A percentile compares a stretch with the other conserved stretches of the same genome.
These are phyloP conservation scores for Musca domestica DNA, from an alignment of 1,140 invertebrate genomes.

Conservation along the genomic window DNA sequence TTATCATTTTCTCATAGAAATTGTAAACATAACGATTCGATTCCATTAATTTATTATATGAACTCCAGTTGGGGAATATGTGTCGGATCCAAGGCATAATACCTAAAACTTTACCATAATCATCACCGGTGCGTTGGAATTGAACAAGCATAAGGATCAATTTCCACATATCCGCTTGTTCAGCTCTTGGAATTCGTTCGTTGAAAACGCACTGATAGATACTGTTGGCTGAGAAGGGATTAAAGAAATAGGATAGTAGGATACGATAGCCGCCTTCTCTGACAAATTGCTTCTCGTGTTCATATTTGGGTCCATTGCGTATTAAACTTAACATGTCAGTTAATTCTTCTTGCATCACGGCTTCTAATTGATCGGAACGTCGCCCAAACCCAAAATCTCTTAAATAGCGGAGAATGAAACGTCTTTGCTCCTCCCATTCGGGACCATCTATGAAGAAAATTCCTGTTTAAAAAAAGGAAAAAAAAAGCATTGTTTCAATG, in stretches of 20 bases:
- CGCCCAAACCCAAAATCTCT: slow-evolving; percentile 73
- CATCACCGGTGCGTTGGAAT: slow-evolving; percentile 57
- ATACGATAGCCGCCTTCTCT: slow-evolving; percentile 54
- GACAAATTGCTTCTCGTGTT: slow-evolving; percentile 56
- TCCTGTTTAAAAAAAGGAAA: no score
- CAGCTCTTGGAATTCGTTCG: slow-evolving; percentile 50
- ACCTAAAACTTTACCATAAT: slow-evolving; percentile 60
- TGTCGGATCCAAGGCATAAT: slow-evolving; percentile 63
- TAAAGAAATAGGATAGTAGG: slow-evolving; percentile 55
- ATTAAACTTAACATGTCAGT: slow-evolving; percentile 59
- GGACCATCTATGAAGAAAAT: slow-evolving; percentile 66
- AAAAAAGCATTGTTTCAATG: no score
- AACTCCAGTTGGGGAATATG: slow-evolving; percentile 59
- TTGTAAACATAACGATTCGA: slow-evolving; percentile 45
- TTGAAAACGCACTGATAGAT: slow-evolving; percentile 56
- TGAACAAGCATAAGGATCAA: slow-evolving; percentile 50
- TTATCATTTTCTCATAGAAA: slow-evolving; percentile 53
- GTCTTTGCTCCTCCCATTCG: slow-evolving; percentile 69
- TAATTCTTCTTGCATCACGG: slow-evolving; percentile 57
- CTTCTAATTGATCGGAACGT: slow-evolving; percentile 58
- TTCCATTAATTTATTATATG: slow-evolving; percentile 56
- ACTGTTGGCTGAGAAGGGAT: slow-evolving; percentile 56
- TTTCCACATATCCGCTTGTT: slow-evolving; percentile 51
- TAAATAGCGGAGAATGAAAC: slow-evolving; percentile 68
- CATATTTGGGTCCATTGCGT: slow-evolving; percentile 57